phyloP scores from a whole-genome alignment of 2,888 invertebrate species.

The Rotaria magnacalcarata region DNA sequence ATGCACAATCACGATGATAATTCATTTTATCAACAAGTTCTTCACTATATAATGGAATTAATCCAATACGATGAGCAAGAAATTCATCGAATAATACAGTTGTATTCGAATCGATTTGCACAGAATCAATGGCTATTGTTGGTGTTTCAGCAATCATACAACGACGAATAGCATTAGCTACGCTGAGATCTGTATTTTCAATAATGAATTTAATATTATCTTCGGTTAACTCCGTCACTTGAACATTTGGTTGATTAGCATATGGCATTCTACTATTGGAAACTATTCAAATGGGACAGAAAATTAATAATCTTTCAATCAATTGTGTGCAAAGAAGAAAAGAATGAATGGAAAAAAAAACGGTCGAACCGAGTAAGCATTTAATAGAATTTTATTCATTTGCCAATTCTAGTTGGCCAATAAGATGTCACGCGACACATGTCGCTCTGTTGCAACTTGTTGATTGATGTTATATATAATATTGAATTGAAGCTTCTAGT shows the following conservation, averaged over 20 bases:
- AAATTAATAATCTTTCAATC: no score
- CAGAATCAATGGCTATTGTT: slow-evolving; percentile 97
- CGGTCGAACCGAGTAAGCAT: background rate
- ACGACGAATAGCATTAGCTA: slow-evolving; percentile 86
- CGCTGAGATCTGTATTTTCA: slow-evolving; percentile 78
- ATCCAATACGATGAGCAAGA: slow-evolving; percentile 88
- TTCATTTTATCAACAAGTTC: slow-evolving; percentile 89
- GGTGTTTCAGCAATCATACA: slow-evolving; percentile 99
- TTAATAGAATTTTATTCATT: background rate
- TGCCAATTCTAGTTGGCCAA: background rate
- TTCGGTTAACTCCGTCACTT: slow-evolving; percentile 83
- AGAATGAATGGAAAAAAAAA: background rate
- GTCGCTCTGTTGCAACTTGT: background rate
- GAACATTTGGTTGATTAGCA: slow-evolving; percentile 83
- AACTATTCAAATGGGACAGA: no score
- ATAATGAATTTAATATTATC: slow-evolving; percentile 94
- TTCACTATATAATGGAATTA: slow-evolving; percentile 85
- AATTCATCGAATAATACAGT: slow-evolving; percentile 97
- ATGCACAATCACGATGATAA: slow-evolving; percentile 84
- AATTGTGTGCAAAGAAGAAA: no score
- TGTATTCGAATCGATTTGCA: slow-evolving; percentile 94
- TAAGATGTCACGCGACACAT: background rate
- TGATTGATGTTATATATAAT: background rate
- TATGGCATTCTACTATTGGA: slow-evolving; percentile 36
- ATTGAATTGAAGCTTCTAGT: background rate